Base-by-base conservation (phyloP, 2,888 invertebrate species). In the Erebia ligea region DNA sequence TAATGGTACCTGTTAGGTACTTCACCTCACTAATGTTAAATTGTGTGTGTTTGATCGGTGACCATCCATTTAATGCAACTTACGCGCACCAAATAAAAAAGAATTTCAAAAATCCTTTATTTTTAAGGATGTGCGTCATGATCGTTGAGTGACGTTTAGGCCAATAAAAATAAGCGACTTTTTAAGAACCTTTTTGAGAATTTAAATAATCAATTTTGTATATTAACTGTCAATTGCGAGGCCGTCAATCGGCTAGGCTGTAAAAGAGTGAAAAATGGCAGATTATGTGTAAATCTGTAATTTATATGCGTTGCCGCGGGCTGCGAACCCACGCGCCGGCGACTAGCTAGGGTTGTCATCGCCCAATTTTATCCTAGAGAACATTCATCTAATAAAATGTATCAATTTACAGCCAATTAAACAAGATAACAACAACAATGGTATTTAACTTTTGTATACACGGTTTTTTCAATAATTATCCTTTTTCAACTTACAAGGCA, bases 291-390 rank as follows among this genome's bases (percentile, higher is more conserved):
- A 91, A 94, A 93, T 93, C 91, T 85, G 88, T 91, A 92, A 94
- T 93, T 94, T 93, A 91, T 93, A 94, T 93, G 93, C 94, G 87
- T 76, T 72, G 86, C 86, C 88, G 88, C 90, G 87, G 86, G 86
- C 84, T 73, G 76, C 69, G 76, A 70, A 77, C 75, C 76, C 77
- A 77, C 78, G 72, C 76, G 48, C 65, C 69, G 52, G 62, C 17
- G 40, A 42, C 52, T 6, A 11, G 5, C 5, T 76, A 89, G 89
- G 91, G 90, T 42, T 89, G 84, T 1, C 82, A 71, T 66, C 8
- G 17, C 45, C 1, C 10, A 56, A 19, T 52, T 59, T 19, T 52
- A 42, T n/a, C 52, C n/a, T 13, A 58, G 9, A 15, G 52, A 17
- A 52, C 8, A 52, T 52, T 54, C 2, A 19, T 17, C 6, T 54